Base-by-base conservation (phyloP, 2,113 vertebrate species). In the Ictalurus furcatus region DNA sequence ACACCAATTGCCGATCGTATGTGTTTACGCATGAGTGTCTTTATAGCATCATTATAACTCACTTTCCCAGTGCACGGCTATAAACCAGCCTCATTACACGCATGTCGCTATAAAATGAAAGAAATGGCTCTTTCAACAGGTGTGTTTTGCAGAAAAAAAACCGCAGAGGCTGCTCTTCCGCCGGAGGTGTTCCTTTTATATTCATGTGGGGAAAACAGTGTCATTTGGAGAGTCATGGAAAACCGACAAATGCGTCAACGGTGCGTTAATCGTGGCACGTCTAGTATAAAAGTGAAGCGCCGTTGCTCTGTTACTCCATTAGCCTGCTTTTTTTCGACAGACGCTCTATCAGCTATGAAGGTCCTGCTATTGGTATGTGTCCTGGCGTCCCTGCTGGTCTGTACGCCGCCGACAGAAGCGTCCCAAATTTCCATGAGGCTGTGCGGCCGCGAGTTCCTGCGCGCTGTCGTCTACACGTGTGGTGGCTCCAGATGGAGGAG, bases 401-500 rank as follows among this genome's bases (percentile, higher is more conserved):
- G 67, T 0, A 48, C 94, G 56, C 81, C 95, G 34, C 76, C 93
- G 0, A 83, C 44, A 30, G 65, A 85, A 0, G 84, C 90, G 0
- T 93, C 89, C 0, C 58, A 90, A 0, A 93, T 87, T 34, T 89
- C 90, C 0, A 58, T 98, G 87, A 95, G 89, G 94, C 95, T 98
- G 89, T 98, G 97, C 0, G 97, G 97, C 0, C 94, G 94, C 0
- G 96, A 97, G 16, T 96, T 98, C 1, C 58, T 97, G 67, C 73
- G 97, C 23, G 97, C 97, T 0, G 90, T 98, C 0, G 92, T 98
- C 59, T 97, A 95, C 93, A 97, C 96, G n/a, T 98, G 98, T 0
- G 97, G 97, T 0, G 96, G 96, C 28, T 97, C 98, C 0, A 93
- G 96, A 69, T 97, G 97, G 97, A 97, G 86, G n/a, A 93, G 97